phyloP scores from a whole-genome alignment of 2,888 invertebrate genomes.

The Notocelia uddmanniana region DNA sequence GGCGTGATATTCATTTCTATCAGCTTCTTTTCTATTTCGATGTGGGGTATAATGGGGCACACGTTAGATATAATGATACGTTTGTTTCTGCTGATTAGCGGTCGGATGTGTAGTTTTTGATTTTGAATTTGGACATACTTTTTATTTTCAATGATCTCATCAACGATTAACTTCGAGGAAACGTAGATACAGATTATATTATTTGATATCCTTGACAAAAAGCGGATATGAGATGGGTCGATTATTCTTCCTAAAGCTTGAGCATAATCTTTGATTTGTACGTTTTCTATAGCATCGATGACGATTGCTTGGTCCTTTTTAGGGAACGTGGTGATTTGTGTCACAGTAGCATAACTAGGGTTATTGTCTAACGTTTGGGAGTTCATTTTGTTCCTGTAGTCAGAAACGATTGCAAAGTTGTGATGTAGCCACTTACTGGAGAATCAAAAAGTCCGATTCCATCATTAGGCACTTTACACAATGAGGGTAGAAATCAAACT shows the following conservation, averaged over 20 bases:
- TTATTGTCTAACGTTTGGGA: too few relatives aligned
- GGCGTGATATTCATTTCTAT: neutral
- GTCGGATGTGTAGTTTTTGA: neutral
- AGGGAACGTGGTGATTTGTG: slow-evolving; percentile 3
- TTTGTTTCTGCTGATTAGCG: neutral
- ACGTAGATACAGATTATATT: neutral
- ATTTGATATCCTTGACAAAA: neutral
- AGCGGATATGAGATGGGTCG: neutral
- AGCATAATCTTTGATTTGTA: too few relatives aligned
- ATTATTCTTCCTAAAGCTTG: neutral
- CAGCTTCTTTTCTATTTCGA: slow-evolving; percentile 1
- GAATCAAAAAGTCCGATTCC: too few relatives aligned
- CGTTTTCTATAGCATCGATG: neutral
- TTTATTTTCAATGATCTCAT: neutral
- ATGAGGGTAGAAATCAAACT: too few relatives aligned
- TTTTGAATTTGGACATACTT: neutral
- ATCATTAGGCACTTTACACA: too few relatives aligned
- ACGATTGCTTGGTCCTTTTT: neutral
- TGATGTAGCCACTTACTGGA: too few relatives aligned
- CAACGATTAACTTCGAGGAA: neutral
- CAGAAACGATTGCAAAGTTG: too few relatives aligned
- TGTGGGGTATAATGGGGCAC: neutral
- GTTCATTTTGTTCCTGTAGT: too few relatives aligned
- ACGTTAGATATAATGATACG: neutral
- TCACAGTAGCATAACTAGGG: neutral